phyloP scores from a whole-genome alignment of 2,113 vertebrate species.

The Cranoglanis bouderius region DNA sequence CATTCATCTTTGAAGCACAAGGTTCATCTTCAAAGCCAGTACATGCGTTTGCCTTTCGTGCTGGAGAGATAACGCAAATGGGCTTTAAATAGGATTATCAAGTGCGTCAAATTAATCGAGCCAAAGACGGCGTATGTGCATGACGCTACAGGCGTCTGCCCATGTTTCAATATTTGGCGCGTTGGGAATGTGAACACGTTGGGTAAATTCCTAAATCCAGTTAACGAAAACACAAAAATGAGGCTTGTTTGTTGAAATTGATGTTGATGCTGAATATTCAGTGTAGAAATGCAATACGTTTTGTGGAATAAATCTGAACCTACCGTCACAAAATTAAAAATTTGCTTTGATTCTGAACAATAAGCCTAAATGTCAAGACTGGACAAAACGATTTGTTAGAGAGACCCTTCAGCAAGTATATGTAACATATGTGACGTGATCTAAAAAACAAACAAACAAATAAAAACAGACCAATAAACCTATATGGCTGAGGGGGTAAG shows the following conservation, averaged over 20 bases:
- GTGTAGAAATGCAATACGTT: background rate
- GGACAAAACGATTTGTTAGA: background rate
- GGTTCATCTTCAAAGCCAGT: background rate
- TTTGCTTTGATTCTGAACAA: slow-evolving; percentile 1
- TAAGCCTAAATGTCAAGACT: background rate
- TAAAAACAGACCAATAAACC: slow-evolving; percentile 65
- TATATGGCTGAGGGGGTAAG: slow-evolving; percentile 74
- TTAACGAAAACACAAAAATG: slow-evolving; percentile 2
- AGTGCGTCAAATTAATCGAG: background rate
- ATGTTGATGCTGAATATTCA: slow-evolving; percentile 8
- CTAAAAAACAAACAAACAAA: slow-evolving; percentile 62
- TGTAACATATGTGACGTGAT: slow-evolving; percentile 56
- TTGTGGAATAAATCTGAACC: background rate
- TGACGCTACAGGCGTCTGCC: background rate
- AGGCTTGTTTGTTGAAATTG: background rate
- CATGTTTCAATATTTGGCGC: background rate
- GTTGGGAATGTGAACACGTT: background rate
- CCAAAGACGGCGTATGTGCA: background rate
- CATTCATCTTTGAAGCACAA: background rate
- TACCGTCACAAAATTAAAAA: background rate
- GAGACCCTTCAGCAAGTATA: slow-evolving; percentile 61
- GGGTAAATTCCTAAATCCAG: background rate
- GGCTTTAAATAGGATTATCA: background rate
- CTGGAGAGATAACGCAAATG: background rate
- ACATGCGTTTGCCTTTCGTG: background rate